Evolutionary conservation across 2,797 vertebrate species (phyloP), one percentile per base, ranked within the genome.

Genomic region (Leptoclinus maculatus): DNA sequence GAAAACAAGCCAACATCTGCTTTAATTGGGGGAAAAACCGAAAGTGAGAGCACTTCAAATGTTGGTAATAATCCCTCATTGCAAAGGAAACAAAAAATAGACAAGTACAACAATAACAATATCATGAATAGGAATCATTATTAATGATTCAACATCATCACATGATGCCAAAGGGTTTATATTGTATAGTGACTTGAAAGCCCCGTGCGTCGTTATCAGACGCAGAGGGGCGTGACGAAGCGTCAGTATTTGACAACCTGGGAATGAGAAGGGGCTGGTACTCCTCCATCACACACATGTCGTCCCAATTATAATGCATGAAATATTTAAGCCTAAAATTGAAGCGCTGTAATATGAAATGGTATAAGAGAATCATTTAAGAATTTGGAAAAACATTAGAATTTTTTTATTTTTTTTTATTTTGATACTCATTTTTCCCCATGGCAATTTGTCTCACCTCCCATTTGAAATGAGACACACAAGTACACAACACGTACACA

Each of bases 381-480:
- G 53, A 32, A 38, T 27, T 29, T 12, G 27, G 5, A 14, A 21
- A 60, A 34, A 11, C 32, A 10, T 53, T 14, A 29, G 1, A 66
- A 27, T 27, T 27, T 41, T 17, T 38, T 59, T 14, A n/a, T n/a
- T 41, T 39, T 19, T 66, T 59, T 59, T 47, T 4, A 53, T 13
- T 11, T 23, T 53, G 10, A 11, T 23, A 51, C n/a, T 25, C 12
- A 6, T 41, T 23, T n/a, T 36, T 43, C 17, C 4, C 5, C 5
- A 47, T 49, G 29, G 38, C 13, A 13, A 63, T 25, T 65, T 51
- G 32, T 62, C 36, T 23, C 63, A 13, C 16, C 3, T 21, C n/a
- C 49, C 8, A 32, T 59, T 68, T 69, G 45, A 83, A 70, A 59
- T 43, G 4, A 59, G 21, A 59, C 51, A 54, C 66, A 71, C 60